Percentiles rank a stretch among this genome's conserved stretches.
Evolutionary conservation across 1,140 invertebrate genomes (phyloP).

Genomic region (Propsilocerus akamusi): DNA sequence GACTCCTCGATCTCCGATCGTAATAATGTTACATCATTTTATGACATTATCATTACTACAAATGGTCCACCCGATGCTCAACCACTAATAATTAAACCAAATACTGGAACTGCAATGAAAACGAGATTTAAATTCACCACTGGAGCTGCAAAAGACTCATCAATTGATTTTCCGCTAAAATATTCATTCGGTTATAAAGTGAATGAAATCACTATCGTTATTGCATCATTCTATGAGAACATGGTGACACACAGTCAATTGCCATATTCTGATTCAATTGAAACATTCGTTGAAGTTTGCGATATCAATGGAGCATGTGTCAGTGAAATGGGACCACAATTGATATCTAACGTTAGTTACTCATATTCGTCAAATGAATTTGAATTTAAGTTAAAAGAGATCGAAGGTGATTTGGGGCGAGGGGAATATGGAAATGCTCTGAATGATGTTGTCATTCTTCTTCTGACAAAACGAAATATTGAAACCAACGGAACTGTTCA

Average conservation of each 20-base stretch:
- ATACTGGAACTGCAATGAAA: neutral
- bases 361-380: neutral
- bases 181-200: neutral
- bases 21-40: neutral
- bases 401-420: neutral
- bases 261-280: neutral
- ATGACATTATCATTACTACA: neutral
- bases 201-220: neutral
- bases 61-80: neutral
- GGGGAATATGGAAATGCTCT: neutral
- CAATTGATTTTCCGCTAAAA: neutral
- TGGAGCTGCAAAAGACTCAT: neutral
- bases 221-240: slow-evolving; percentile 2
- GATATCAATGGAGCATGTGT: neutral
- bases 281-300: neutral
- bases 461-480: neutral
- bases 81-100: neutral
- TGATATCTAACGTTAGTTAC: neutral
- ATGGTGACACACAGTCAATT: neutral
- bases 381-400: neutral
- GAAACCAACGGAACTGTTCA: neutral
- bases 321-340: neutral
- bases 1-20: neutral
- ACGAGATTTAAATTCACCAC: neutral
- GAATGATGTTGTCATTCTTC: neutral